phyloP scores from a whole-genome alignment of 2,797 vertebrate species.

The Microchirus variegatus region DNA sequence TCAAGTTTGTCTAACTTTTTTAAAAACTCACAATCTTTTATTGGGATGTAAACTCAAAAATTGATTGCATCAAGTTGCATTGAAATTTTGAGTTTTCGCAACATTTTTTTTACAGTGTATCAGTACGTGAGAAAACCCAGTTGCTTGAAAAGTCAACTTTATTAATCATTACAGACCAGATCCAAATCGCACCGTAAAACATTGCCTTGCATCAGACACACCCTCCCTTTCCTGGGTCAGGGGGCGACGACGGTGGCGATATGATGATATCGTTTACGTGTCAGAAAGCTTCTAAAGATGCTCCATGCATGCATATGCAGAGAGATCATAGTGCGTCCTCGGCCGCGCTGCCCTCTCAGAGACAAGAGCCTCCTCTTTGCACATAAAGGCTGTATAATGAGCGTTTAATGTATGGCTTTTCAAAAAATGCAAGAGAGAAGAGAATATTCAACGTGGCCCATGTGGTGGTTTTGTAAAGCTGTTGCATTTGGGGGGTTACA shows the following conservation, averaged over 20 bases:
- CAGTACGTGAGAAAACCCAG: neutral
- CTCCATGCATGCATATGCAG: conserved; percentile 79
- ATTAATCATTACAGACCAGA: conserved; percentile 43
- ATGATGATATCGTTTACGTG: conserved; percentile 75
- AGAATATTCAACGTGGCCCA: conserved; percentile 81
- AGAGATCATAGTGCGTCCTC: conserved; percentile 71
- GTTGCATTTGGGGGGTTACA: conserved; percentile 62
- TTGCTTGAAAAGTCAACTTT: conserved; percentile 22
- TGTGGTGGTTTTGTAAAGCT: conserved; percentile 83
- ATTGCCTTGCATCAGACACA: conserved; percentile 45
- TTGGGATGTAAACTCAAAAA: no score
- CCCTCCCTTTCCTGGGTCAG: conserved; percentile 46
- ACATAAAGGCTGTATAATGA: conserved; percentile 81
- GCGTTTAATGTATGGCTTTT: conserved; percentile 82
- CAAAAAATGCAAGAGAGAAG: conserved; percentile 73
- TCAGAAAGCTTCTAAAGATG: conserved; percentile 69
- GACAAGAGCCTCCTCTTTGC: conserved; percentile 41
- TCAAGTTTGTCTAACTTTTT: no score
- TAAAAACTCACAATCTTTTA: no score
- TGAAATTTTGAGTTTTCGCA: no score
- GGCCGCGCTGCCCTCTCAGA: conserved; percentile 56
- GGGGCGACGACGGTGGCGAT: neutral
- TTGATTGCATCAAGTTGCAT: no score
- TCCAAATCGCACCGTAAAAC: conserved; percentile 44
- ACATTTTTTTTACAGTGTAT: no score